A percentile compares a stretch with the other conserved stretches of the same genome.
Evolutionary conservation across 64 coral and sea anemone genomes (phyloP).

Genomic region (Montipora capricornis): DNA sequence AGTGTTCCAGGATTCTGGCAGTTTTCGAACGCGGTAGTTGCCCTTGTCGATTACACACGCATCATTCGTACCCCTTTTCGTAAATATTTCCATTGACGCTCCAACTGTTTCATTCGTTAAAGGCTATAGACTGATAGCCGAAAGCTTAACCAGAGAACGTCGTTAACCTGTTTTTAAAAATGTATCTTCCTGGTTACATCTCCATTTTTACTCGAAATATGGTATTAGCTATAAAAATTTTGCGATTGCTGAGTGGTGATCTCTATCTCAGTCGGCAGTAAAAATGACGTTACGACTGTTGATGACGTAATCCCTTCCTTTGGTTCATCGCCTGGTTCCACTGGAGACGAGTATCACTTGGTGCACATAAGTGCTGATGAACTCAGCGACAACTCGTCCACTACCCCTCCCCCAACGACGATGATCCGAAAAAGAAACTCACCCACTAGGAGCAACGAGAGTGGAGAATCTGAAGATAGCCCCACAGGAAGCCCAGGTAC

Average conservation of each 20-base stretch:
- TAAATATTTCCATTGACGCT: no score
- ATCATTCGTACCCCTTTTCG: no score
- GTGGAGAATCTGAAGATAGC: slow-evolving; percentile 8
- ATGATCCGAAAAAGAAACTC: slow-evolving; percentile 44
- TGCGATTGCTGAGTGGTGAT: neutral
- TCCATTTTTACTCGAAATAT: no score
- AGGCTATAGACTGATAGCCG: no score
- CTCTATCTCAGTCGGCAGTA: neutral
- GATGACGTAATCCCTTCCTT: neutral
- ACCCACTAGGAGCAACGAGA: slow-evolving; percentile 4
- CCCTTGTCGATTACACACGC: no score
- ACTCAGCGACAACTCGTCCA: neutral
- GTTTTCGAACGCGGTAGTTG: no score
- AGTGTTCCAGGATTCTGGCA: no score
- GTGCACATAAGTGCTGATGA: slow-evolving; percentile 33
- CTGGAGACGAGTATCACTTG: slow-evolving; percentile 28
- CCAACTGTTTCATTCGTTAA: no score
- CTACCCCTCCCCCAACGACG: slow-evolving; percentile 16
- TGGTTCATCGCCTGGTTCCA: neutral
- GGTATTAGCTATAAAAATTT: neutral
- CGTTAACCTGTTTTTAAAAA: no score
- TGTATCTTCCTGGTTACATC: no score
- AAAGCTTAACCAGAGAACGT: no score
- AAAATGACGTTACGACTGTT: neutral
- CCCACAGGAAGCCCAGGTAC: slow-evolving; percentile 4